A percentile compares a stretch with the other conserved stretches of the same genome.
Evolutionary conservation across 1,140 invertebrate species (phyloP).

Genomic region (Euwallacea similis): DNA sequence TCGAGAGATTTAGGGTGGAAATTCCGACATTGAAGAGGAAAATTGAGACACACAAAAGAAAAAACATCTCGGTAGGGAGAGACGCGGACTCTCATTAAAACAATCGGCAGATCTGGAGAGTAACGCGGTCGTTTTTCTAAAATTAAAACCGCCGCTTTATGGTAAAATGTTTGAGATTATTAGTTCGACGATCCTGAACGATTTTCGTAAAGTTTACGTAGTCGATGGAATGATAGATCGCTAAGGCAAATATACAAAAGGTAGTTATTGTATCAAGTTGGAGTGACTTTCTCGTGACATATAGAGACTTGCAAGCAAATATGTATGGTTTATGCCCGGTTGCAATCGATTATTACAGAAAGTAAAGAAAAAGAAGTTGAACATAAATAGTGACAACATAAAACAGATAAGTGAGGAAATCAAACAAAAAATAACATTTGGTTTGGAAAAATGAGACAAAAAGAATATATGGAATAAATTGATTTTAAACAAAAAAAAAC

Average conservation of each 20-base stretch:
- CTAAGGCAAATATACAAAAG: no score
- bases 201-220: neutral
- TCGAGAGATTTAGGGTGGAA: neutral
- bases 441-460: no score
- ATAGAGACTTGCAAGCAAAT: neutral
- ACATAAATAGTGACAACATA: neutral
- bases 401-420: no score
- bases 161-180: slow-evolving; percentile 16
- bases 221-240: no score
- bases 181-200: neutral
- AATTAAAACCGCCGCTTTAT: slow-evolving; percentile 18
- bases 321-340: neutral
- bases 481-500: no score
- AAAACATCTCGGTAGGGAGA: neutral
- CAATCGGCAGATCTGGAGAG: slow-evolving; percentile 7
- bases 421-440: no score
- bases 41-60: neutral
- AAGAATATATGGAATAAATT: no score
- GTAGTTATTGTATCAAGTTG: neutral
- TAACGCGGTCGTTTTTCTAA: slow-evolving; percentile 12
- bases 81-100: neutral
- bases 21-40: neutral
- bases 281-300: neutral
- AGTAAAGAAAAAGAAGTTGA: neutral
- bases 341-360: neutral